Base-by-base conservation (phyloP, 2,888 invertebrate species). In the Amphimallon solstitiale region DNA sequence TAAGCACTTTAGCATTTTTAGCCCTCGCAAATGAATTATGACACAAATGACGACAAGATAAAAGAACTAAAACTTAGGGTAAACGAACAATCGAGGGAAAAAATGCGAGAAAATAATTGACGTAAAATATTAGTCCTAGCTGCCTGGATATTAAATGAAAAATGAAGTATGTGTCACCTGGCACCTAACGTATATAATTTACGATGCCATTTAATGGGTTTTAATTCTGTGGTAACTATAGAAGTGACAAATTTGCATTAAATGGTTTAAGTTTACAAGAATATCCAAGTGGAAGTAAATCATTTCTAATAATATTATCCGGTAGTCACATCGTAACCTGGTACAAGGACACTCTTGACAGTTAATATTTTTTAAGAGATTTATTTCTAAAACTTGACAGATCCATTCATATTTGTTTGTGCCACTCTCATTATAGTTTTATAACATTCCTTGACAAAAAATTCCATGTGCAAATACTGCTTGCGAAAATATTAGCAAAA, bases 241-340 rank as follows among this genome's bases (percentile, higher is more conserved):
- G 63, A 63, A 54, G 63, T 63, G 63, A 63, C 63, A 63, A 63
- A 63, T 63, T 63, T 63, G 63, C 54, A 63, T 63, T 63, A 63
- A 63, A 63, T 46, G 63, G 63, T 54, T 34, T 63, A 54, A 54
- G 63, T 54, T 45, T 63, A 54, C 63, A 38, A 14, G 54, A 54
- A 63, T 46, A 45, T 46, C 40, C 54, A 34, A 54, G 54, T 46
- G 51, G 34, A 40, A 12, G 54, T 63, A 63, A 63, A 63, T 63
- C 63, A 63, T 63, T 54, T 63, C 52, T 63, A 37, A 45, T 54
- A 63, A 34, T 45, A 54, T 38, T 63, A 56, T 54, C 52, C 63
- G 35, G 63, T 63, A 63, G 54, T 63, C 52, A 45, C 54, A 17
- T 15, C 34, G 63, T 35, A 37, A 54, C 63, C 52, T 54, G 43